Evolutionary conservation across 2,888 invertebrate genomes (phyloP), one percentile per base, ranked within the genome.

Genomic region (Argyresthia albistria): DNA sequence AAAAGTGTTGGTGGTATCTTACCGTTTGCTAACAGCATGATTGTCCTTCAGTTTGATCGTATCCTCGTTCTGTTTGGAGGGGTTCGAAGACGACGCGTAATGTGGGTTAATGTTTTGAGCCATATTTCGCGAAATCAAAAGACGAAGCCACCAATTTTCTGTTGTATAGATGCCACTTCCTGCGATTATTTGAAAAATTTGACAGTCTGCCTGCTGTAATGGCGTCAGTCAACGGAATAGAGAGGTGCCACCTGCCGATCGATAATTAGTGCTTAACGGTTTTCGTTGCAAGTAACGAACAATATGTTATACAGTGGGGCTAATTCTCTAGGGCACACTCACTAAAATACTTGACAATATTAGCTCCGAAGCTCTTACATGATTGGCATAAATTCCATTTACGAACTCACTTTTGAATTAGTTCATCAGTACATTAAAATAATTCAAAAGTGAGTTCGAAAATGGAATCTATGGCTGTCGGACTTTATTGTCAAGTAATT

Each of bases 1-100:
- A 46, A 39, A 55, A 52, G 53, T 54, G 55, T 46, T 37, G 36
- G 47, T 46, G 53, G 36, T 37, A 48, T 47, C 89, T 86, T 84
- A 95, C 95, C 95, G 92, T 93, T 95, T 96, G 83, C 94, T 95
- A 63, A 95, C 95, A 73, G 95, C 95, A 82, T 96, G 95, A 88
- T 93, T 95, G 81, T 96, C 95, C 80, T 90, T 90, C 64, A 90
- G 71, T 76, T 91, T 93, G 70, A 93, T 92, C 62, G 92, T 92
- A 72, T 94, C 95, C 75, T 95, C 94, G 73, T 91, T 93, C 64
- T 94, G 93, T 89, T 95, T 95, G 59, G 90, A 88, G 60, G 90
- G 90, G 73, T 92, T 90, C 57, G 93, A 91, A 65, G 93, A 91
- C 59, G 91, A 91, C 59, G 93, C 91, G 70, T 91, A 91, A 72